Conservation (phyloP, 2,113 vertebrate species). For the Azemiops feae region DNA sequence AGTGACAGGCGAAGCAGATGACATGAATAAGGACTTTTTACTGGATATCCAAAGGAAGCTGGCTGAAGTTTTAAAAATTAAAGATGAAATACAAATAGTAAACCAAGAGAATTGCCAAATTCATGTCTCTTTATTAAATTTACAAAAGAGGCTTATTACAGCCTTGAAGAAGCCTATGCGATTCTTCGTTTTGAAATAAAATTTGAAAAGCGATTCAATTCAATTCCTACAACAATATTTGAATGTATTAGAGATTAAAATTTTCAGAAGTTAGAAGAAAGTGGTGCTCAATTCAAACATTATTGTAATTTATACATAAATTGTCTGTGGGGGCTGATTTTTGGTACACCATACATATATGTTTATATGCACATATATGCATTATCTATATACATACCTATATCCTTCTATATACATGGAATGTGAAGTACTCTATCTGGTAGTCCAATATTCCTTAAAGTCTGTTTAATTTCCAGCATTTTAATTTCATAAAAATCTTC, state of each 20-base stretch:
- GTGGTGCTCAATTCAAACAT: no score
- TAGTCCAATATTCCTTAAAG: background rate
- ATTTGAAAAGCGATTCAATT: background rate
- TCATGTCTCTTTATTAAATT: background rate
- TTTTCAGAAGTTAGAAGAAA: no score
- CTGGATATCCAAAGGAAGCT: background rate
- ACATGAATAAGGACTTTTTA: background rate
- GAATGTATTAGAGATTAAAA: background rate
- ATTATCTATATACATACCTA: background rate
- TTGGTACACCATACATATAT: no score
- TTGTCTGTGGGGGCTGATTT: no score
- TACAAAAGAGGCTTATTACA: background rate
- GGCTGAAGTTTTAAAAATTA: background rate
- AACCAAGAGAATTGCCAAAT: background rate
- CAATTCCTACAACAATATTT: background rate
- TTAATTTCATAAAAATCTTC: background rate
- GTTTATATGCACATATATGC: no score
- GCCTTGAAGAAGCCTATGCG: background rate
- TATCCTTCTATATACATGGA: background rate
- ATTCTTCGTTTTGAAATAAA: background rate
- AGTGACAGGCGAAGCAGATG: background rate
- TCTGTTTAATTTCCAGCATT: background rate
- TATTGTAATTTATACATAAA: no score
- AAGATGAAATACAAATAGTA: background rate
- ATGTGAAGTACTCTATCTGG: background rate